Evolutionary conservation across 2,113 vertebrate species (phyloP).

Genomic region (Mastomys coucha): DNA sequence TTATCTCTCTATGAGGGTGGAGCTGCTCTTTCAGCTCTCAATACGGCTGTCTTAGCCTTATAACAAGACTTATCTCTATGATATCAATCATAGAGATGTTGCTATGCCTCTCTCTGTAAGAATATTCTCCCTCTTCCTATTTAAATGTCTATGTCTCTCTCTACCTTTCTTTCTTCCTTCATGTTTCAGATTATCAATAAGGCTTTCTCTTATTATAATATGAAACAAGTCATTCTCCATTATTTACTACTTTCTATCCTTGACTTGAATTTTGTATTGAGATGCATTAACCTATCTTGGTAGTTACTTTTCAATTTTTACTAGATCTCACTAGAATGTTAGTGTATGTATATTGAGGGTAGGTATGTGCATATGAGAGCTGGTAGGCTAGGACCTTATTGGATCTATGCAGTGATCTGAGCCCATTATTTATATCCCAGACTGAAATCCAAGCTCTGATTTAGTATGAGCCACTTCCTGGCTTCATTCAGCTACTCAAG

Average conservation of each 20-base stretch:
- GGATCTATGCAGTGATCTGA: neutral
- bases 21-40: neutral
- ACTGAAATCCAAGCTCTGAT: neutral
- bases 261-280: neutral
- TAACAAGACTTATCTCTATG: neutral
- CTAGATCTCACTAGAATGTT: neutral
- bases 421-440: neutral
- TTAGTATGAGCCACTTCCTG: neutral
- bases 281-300: neutral
- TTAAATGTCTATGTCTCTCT: neutral
- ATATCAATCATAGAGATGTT: no score
- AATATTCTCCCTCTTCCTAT: neutral
- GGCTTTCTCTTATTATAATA: neutral
- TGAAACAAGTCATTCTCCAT: neutral
- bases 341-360: neutral
- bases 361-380: neutral
- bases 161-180: neutral
- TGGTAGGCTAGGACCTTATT: neutral
- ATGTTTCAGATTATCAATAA: neutral
- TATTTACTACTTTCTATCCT: neutral
- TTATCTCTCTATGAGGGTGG: neutral
- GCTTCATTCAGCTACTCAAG: neutral
- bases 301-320: neutral
- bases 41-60: neutral
- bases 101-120: neutral